These are phyloP conservation scores for Oreochromis spilurus DNA, from an alignment of 2,113 vertebrate species.

Conservation along the genomic window DNA sequence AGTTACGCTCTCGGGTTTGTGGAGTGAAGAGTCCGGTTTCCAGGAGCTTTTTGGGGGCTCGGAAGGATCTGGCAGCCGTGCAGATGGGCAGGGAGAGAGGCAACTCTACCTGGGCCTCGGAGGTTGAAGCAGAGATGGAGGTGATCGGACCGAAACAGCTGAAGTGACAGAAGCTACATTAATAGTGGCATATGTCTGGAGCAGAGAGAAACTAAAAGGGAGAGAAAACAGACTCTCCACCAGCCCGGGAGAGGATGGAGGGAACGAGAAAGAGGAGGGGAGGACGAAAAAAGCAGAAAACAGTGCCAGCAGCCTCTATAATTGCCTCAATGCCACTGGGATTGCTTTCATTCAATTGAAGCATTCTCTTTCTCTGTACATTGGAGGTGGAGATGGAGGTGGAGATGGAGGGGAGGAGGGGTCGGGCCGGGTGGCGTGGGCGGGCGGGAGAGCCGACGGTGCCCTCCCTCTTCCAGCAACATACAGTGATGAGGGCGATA, in stretches of 20 bases:
- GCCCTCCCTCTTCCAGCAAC: conserved; percentile 29
- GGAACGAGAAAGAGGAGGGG: conserved; percentile 3
- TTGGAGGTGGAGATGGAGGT: conserved; percentile 12
- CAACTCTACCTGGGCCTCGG: not conserved
- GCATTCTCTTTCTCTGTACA: conserved; percentile 51
- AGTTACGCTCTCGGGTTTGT: not conserved
- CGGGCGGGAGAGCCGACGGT: conserved; percentile 30
- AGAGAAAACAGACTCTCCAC: conserved; percentile 32
- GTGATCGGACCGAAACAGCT: conserved; percentile 65
- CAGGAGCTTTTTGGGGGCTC: not conserved
- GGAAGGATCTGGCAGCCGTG: not conserved
- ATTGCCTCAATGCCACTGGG: conserved; percentile 72
- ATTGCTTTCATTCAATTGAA: conserved; percentile 66
- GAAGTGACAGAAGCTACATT: conserved; percentile 72
- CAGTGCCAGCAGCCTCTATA: conserved; percentile 54
- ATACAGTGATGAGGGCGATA: conserved; percentile 33
- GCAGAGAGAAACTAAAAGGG: conserved; percentile 29
- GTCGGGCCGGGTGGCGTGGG: conserved; percentile 11
- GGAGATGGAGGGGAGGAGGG: not conserved
- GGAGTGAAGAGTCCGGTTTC: not conserved
- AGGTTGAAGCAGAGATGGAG: conserved; percentile 19
- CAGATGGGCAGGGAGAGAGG: not conserved
- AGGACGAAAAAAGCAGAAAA: conserved; percentile 24
- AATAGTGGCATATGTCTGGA: conserved; percentile 69
- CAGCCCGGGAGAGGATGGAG: conserved; percentile 9